phyloP scores from a whole-genome alignment of 1,140 invertebrate species.

The Apis dorsata region DNA sequence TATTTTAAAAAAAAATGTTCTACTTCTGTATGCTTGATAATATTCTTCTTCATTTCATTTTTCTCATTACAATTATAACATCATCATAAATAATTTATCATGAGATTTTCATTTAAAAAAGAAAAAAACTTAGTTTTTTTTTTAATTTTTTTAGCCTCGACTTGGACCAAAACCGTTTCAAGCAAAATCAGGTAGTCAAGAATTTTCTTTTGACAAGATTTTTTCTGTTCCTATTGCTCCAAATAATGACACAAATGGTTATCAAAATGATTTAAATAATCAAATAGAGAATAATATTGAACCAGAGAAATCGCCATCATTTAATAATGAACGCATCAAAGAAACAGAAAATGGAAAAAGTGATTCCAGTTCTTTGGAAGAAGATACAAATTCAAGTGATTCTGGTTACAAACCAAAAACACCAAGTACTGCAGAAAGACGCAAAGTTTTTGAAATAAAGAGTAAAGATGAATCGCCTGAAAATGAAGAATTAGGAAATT shows the following conservation, averaged over 20 bases:
- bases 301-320: constrained; percentile 71
- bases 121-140: constrained; percentile 4
- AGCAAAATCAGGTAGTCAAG: constrained; percentile 85
- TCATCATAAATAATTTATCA: constrained; percentile 19
- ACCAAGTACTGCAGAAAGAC: constrained; percentile 87
- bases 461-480: constrained; percentile 76
- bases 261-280: constrained; percentile 58
- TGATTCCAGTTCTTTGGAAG: constrained; percentile 82
- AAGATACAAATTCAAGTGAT: constrained; percentile 82
- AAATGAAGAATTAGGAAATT: constrained; percentile 79
- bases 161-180: constrained; percentile 91
- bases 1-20: constrained; percentile 31
- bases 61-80: constrained; percentile 37
- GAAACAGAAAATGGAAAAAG: constrained; percentile 82
- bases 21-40: constrained; percentile 55
- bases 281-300: constrained; percentile 57
- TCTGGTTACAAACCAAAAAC: constrained; percentile 86
- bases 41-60: constrained; percentile 44
- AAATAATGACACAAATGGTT: constrained; percentile 76
- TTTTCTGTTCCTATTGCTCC: constrained; percentile 88
- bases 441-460: constrained; percentile 85
- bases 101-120: neutral
- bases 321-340: constrained; percentile 71
- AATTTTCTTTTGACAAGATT: constrained; percentile 89
- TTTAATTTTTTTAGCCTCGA: constrained; percentile 83